Percentiles rank a stretch among this genome's conserved stretches.
phyloP scores from a whole-genome alignment of 2,888 invertebrate species.

The Dascillus cervinus region DNA sequence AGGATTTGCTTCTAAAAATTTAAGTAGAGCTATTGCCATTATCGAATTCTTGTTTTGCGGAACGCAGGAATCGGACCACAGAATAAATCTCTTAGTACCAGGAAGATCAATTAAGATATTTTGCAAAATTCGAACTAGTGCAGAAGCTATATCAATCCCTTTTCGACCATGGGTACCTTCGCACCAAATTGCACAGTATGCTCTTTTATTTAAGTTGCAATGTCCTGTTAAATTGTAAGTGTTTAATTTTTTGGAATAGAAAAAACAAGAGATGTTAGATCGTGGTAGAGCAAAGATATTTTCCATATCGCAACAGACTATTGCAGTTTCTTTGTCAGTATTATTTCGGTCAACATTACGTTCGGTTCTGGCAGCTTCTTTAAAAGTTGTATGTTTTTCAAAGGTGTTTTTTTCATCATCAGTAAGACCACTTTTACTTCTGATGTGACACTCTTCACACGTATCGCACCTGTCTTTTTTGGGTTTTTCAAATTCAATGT shows the following conservation, averaged over 20 bases:
- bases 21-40: slow-evolving; percentile 12
- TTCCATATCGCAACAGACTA: slow-evolving; percentile 10
- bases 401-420: slow-evolving; percentile 1
- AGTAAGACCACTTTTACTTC: not conserved
- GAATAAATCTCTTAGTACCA: no score
- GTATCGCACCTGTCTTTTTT: slow-evolving; percentile 13
- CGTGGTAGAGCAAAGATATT: slow-evolving; percentile 22
- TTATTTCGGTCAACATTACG: no score
- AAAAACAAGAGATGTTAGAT: slow-evolving; percentile 20
- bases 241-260: slow-evolving; percentile 20
- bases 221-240: slow-evolving; percentile 24
- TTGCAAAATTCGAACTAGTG: no score
- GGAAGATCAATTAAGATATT: no score
- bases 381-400: not conserved
- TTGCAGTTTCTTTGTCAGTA: not conserved
- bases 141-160: slow-evolving; percentile 12
- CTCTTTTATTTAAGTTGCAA: slow-evolving; percentile 7
- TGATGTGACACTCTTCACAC: slow-evolving; percentile 4
- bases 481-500: slow-evolving; percentile 10
- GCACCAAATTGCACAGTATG: slow-evolving; percentile 12
- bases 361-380: slow-evolving; percentile 1
- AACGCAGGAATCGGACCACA: slow-evolving; percentile 14
- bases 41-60: slow-evolving; percentile 13
- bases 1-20: no score
- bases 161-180: slow-evolving; percentile 9